Conservation (phyloP, 2,888 invertebrate genomes). For the Carpatolechia fugitivella region DNA sequence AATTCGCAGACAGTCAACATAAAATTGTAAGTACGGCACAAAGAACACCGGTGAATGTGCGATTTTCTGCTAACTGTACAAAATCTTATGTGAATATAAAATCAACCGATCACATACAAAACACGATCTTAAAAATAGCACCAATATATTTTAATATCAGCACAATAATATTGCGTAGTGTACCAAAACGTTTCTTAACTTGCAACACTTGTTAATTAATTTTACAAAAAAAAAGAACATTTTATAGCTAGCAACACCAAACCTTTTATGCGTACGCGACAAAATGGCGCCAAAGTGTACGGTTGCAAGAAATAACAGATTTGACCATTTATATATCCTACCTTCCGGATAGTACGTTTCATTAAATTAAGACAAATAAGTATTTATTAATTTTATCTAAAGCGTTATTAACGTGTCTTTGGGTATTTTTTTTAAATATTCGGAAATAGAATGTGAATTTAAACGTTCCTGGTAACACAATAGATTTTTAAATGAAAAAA, state of each 20-base stretch:
- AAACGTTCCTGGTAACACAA: too few species aligned
- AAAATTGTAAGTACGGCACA: not conserved
- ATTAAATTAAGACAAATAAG: too few species aligned
- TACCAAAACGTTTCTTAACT: conserved; percentile 30
- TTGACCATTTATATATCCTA: not conserved
- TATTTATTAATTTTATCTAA: too few species aligned
- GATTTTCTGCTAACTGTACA: not conserved
- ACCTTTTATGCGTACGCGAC: conserved; percentile 34
- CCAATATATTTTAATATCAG: conserved; percentile 70
- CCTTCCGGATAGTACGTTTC: too few species aligned
- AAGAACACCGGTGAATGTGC: not conserved
- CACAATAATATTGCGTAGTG: conserved; percentile 43
- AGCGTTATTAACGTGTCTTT: too few species aligned
- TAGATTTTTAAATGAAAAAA: too few species aligned
- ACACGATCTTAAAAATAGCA: conserved; percentile 65
- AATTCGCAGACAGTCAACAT: not conserved
- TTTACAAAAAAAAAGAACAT: conserved; percentile 29
- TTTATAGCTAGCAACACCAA: conserved; percentile 58
- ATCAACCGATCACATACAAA: conserved; percentile 39
- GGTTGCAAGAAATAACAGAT: not conserved
- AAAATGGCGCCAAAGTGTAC: conserved; percentile 17
- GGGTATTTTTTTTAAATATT: too few species aligned
- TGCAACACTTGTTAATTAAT: conserved; percentile 33
- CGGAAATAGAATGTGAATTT: too few species aligned
- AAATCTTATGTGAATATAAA: not conserved